A percentile compares a stretch with the other conserved stretches of the same genome.
phyloP scores from a whole-genome alignment of 2,797 vertebrate genomes.

The Pseudomugil tenellus region DNA sequence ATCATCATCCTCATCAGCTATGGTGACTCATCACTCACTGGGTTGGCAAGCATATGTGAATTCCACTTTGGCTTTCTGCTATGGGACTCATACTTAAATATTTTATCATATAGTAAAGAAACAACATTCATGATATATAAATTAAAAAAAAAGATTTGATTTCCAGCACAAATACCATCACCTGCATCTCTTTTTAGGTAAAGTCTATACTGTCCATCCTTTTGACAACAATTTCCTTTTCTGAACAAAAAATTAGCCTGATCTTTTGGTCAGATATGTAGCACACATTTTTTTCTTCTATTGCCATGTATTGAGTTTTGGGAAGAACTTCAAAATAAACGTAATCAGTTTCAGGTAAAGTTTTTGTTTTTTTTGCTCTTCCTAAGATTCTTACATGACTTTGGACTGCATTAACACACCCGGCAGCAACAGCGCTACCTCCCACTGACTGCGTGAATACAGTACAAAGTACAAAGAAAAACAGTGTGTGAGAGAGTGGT shows the following conservation, averaged over 20 bases:
- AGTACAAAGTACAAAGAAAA: neutral
- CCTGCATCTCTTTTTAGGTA: neutral
- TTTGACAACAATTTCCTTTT: neutral
- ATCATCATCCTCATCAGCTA: too few species aligned
- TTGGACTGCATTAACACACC: too few species aligned
- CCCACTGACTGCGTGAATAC: neutral
- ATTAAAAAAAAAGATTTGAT: neutral
- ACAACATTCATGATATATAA: neutral
- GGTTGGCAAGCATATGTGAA: slow-evolving; percentile 1
- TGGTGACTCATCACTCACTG: slow-evolving; percentile 29
- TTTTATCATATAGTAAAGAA: neutral
- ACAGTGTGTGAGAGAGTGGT: neutral
- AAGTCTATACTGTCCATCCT: neutral
- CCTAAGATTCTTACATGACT: too few species aligned
- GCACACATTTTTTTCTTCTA: neutral
- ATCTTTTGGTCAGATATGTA: too few species aligned
- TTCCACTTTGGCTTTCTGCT: slow-evolving; percentile 5
- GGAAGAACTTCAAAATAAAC: neutral
- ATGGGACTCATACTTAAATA: neutral
- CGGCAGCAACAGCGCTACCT: neutral
- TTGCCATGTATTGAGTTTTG: too few species aligned
- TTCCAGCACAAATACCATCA: neutral
- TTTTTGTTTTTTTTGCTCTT: too few species aligned
- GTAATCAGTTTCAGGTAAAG: too few species aligned
- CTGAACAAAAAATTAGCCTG: neutral